Conservation (phyloP, 1,140 invertebrate species). For the Holotrichia oblita region DNA sequence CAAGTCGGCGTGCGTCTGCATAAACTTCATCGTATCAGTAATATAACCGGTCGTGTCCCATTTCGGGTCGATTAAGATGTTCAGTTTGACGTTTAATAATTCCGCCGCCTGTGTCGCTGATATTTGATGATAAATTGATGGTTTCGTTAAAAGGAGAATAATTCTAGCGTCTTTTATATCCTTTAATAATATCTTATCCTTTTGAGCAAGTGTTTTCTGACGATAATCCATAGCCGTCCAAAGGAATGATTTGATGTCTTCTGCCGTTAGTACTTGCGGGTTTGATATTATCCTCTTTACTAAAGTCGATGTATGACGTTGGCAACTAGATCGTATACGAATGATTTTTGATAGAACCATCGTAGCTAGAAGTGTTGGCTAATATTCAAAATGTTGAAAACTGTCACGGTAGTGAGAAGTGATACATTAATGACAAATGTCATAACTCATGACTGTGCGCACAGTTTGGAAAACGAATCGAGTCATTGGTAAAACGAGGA, state of each 20-base stretch:
- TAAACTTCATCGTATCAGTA: neutral
- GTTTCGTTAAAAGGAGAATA: neutral
- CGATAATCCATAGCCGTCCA: neutral
- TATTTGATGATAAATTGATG: neutral
- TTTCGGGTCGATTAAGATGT: neutral
- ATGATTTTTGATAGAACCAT: neutral
- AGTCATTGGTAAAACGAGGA: no score
- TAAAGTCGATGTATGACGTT: neutral
- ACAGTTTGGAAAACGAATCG: no score
- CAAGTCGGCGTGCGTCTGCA: neutral
- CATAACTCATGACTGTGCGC: no score
- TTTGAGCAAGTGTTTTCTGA: neutral
- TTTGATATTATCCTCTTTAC: neutral
- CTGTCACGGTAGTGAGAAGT: neutral
- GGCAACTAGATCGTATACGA: neutral
- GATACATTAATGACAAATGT: no score
- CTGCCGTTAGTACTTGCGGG: neutral
- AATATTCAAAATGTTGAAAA: neutral
- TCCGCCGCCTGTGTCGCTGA: neutral
- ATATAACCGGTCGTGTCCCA: neutral
- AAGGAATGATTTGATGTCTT: neutral
- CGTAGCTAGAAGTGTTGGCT: no score
- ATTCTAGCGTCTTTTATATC: slow-evolving; percentile 14
- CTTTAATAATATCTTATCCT: neutral
- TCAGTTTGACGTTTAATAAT: neutral